phyloP scores from a whole-genome alignment of 2,113 vertebrate genomes.

The Elephantulus edwardii region DNA sequence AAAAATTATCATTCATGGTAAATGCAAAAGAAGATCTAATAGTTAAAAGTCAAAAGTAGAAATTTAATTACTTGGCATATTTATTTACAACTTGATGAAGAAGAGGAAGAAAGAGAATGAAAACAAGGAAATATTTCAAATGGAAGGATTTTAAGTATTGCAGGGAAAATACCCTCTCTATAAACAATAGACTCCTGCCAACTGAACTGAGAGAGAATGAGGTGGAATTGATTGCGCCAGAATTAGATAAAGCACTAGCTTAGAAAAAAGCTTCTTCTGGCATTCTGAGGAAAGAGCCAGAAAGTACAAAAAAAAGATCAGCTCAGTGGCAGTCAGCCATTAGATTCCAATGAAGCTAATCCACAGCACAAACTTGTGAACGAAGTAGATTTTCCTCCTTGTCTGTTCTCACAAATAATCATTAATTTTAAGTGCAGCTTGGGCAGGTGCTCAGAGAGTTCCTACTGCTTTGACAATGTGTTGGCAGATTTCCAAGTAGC shows the following conservation, averaged over 20 bases:
- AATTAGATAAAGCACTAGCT: slow-evolving; percentile 71
- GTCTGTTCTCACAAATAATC: slow-evolving; percentile 74
- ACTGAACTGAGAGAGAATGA: slow-evolving; percentile 54
- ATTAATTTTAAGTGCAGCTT: slow-evolving; percentile 73
- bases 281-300: slow-evolving; percentile 63
- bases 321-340: slow-evolving; percentile 68
- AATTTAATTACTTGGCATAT: slow-evolving; percentile 31
- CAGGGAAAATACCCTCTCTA: slow-evolving; percentile 45
- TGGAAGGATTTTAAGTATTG: slow-evolving; percentile 34
- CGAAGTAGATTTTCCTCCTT: slow-evolving; percentile 67
- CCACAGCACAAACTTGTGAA: slow-evolving; percentile 61
- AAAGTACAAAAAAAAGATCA: slow-evolving; percentile 67
- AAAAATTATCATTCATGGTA: not conserved
- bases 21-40: not conserved
- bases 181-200: slow-evolving; percentile 56
- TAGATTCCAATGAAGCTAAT: slow-evolving; percentile 65
- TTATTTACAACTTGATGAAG: slow-evolving; percentile 9
- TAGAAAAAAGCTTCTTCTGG: slow-evolving; percentile 71
- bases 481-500: slow-evolving; percentile 70
- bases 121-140: not conserved
- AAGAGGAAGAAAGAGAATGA: not conserved
- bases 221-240: slow-evolving; percentile 67
- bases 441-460: slow-evolving; percentile 66
- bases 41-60: slow-evolving; percentile 26
- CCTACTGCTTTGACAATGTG: slow-evolving; percentile 70